phyloP scores from a whole-genome alignment of 2,888 invertebrate species.

The Barypeithes pellucidus region DNA sequence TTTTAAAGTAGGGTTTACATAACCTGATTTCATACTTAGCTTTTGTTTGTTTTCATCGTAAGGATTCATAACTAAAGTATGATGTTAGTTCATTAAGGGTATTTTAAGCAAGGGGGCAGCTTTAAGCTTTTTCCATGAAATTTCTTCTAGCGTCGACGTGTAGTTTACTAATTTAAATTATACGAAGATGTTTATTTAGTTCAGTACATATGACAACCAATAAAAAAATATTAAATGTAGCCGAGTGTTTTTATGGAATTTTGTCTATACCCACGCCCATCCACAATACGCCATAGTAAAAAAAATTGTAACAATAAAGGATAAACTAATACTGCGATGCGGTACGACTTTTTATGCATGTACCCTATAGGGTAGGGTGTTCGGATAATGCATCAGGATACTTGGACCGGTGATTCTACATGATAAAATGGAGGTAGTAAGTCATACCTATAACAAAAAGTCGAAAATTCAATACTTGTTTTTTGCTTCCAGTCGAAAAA shows the following conservation, averaged over 20 bases:
- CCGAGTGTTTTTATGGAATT: neutral
- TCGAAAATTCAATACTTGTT: too few species aligned
- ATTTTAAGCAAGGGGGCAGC: slow-evolving; percentile 70
- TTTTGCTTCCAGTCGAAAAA: too few species aligned
- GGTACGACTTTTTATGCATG: too few species aligned
- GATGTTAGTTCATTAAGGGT: slow-evolving; percentile 12
- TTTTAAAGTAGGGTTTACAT: slow-evolving; percentile 1
- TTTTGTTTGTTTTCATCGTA: slow-evolving; percentile 3
- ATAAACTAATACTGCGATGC: too few species aligned
- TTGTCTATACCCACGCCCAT: too few species aligned
- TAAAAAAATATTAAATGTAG: slow-evolving; percentile 5
- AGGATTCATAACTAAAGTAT: neutral
- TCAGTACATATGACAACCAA: slow-evolving; percentile 55
- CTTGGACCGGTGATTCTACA: too few species aligned
- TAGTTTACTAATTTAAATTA: slow-evolving; percentile 14
- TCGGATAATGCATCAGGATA: too few species aligned
- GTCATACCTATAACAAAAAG: too few species aligned
- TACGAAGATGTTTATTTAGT: slow-evolving; percentile 52
- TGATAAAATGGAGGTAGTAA: too few species aligned
- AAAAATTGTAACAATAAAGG: too few species aligned
- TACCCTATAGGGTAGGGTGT: too few species aligned
- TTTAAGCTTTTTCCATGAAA: slow-evolving; percentile 64
- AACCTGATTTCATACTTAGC: slow-evolving; percentile 1
- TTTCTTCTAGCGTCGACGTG: slow-evolving; percentile 37
- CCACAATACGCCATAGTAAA: too few species aligned